Conservation (phyloP, 2,113 vertebrate genomes). For the Pterocles gutturalis region DNA sequence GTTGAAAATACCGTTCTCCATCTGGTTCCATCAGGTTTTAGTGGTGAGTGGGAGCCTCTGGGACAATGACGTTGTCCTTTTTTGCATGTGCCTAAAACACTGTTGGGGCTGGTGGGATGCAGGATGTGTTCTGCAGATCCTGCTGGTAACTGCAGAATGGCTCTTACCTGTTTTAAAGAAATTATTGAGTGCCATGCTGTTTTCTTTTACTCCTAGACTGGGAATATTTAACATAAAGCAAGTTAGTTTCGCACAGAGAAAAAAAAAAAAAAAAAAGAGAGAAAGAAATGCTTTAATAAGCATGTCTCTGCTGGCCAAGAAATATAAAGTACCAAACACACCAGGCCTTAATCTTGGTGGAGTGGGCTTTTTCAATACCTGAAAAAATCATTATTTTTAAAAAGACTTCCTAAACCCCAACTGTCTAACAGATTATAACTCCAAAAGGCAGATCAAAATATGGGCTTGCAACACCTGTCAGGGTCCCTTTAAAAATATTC, state of each 20-base stretch:
- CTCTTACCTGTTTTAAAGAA: neutral
- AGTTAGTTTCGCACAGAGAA: neutral
- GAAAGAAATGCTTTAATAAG: neutral
- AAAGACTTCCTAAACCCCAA: neutral
- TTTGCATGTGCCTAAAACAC: neutral
- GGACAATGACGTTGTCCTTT: neutral
- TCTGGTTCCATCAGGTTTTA: neutral
- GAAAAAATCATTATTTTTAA: neutral
- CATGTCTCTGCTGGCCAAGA: neutral
- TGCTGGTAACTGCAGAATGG: neutral
- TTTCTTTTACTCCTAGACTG: neutral
- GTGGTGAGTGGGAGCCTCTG: neutral
- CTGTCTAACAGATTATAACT: neutral
- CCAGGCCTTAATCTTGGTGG: neutral
- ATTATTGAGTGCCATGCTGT: neutral
- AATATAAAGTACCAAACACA: neutral
- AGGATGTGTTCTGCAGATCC: neutral
- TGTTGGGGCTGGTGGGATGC: neutral
- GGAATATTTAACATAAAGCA: neutral
- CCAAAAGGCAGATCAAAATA: neutral
- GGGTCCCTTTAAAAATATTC: neutral
- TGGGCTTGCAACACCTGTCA: neutral
- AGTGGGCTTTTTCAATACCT: neutral
- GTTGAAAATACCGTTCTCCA: neutral
- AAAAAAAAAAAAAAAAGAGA: neutral